Evolutionary conservation across 2,888 invertebrate species (phyloP), one percentile per base, ranked within the genome.

Genomic region (Mesorhabditis belari): DNA sequence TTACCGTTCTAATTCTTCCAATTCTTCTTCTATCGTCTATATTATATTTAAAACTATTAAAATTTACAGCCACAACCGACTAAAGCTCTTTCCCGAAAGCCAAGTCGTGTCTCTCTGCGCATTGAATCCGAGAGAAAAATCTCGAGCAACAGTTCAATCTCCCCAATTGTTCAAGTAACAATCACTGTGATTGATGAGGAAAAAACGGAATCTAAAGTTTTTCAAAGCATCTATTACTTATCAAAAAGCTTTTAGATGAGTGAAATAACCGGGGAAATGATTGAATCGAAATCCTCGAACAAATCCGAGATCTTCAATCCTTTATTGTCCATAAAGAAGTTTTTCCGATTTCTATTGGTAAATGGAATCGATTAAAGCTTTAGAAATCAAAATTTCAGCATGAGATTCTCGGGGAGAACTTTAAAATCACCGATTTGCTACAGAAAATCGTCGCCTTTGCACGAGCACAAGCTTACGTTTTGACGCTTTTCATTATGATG

Each of bases 401-500:
- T n/a, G 44, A 35, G 44, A n/a, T 35, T 9, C 12, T 35, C n/a
- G 44, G 44, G 12, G 44, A 35, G 12, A 35, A 35, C n/a, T 35
- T 35, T n/a, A 35, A 35, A n/a, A 9, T 35, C 12, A n/a, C 44
- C 12, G 49, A 57, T 24, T 35, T 44, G 24, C 44, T 21, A 17
- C 26, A 26, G 9, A 27, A 44, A 44, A 49, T 29, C 49, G 44
- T 35, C 24, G 44, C 60, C 28, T 55, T 64, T 28, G 49, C 55
- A 23, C 28, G 24, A 6, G 28, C 49, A 17, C 61, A 62, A 21
- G 56, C 57, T 44, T 68, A 69, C 59, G 64, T 62, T n/a, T 44
- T 62, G 5, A 58, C 65, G 3, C 60, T 65, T 29, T 55, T 66
- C 25, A 58, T 58, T 12, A 69, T 69, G 69, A 69, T 69, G 64